phyloP scores from a whole-genome alignment of 2,888 invertebrate species.

The Ormyrus pomaceus region DNA sequence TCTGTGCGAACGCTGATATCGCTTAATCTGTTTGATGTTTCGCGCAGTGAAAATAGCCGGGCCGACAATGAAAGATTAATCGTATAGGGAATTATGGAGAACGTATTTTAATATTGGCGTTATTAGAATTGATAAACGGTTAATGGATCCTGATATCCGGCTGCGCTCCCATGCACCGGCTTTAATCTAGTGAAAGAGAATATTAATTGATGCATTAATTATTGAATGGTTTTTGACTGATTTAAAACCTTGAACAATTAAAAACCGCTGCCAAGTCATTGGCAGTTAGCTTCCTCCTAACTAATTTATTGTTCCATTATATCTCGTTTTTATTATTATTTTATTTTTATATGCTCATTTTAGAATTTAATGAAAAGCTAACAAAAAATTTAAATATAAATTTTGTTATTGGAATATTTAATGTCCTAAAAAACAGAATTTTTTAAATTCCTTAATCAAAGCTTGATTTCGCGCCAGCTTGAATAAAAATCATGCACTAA shows the following conservation, averaged over 20 bases:
- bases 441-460: too few species aligned
- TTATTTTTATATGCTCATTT: too few species aligned
- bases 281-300: too few species aligned
- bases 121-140: conserved; percentile 30
- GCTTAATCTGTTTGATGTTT: conserved; percentile 41
- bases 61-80: conserved; percentile 34
- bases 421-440: too few species aligned
- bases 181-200: conserved; percentile 3
- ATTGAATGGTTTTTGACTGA: neutral
- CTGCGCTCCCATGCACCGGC: neutral
- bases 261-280: too few species aligned
- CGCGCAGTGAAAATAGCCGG: neutral
- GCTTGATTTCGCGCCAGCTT: too few species aligned
- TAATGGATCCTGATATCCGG: neutral
- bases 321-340: too few species aligned
- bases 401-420: too few species aligned
- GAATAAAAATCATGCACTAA: too few species aligned
- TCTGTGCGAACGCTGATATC: conserved; percentile 21
- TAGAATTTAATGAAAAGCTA: too few species aligned
- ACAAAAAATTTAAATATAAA: too few species aligned
- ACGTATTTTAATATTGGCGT: conserved; percentile 32
- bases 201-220: conserved; percentile 20
- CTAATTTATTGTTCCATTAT: too few species aligned
- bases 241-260: neutral
- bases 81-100: conserved; percentile 20